phyloP scores from a whole-genome alignment of 2,113 vertebrate genomes.

The Trematocara unimaculatum region DNA sequence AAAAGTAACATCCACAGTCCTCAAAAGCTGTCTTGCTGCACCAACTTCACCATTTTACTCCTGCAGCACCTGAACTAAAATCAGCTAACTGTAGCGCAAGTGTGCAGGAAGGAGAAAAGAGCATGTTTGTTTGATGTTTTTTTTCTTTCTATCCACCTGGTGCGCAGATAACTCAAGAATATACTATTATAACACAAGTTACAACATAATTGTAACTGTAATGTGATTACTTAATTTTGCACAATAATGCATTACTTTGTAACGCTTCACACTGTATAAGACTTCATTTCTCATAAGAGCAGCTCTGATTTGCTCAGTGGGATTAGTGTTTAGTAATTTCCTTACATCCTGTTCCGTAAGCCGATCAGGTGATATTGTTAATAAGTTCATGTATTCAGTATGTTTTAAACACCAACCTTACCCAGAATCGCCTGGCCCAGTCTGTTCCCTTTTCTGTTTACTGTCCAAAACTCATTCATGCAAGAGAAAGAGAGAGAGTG shows the following conservation, averaged over 20 bases:
- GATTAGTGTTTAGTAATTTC: neutral
- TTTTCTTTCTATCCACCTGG: neutral
- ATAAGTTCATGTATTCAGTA: neutral
- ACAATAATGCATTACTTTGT: neutral
- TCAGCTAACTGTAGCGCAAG: neutral
- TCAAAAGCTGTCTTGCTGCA: neutral
- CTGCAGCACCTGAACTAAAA: neutral
- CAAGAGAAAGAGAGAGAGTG: neutral
- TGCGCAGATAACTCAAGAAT: neutral
- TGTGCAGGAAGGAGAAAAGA: neutral
- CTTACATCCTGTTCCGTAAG: neutral
- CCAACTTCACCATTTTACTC: neutral
- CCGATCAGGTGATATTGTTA: neutral
- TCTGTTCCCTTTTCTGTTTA: conserved; percentile 2
- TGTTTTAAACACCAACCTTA: neutral
- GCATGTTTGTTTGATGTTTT: neutral
- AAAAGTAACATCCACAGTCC: neutral
- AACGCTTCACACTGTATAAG: neutral
- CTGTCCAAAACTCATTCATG: conserved; percentile 29
- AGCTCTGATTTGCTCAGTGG: neutral
- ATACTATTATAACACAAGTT: neutral
- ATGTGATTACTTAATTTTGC: neutral
- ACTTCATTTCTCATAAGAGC: neutral
- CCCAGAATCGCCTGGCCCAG: neutral
- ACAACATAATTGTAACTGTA: neutral